A percentile compares a stretch with the other conserved stretches of the same genome.
Evolutionary conservation across 2,797 vertebrate genomes (phyloP).

Genomic region (Hylomyscus alleni): DNA sequence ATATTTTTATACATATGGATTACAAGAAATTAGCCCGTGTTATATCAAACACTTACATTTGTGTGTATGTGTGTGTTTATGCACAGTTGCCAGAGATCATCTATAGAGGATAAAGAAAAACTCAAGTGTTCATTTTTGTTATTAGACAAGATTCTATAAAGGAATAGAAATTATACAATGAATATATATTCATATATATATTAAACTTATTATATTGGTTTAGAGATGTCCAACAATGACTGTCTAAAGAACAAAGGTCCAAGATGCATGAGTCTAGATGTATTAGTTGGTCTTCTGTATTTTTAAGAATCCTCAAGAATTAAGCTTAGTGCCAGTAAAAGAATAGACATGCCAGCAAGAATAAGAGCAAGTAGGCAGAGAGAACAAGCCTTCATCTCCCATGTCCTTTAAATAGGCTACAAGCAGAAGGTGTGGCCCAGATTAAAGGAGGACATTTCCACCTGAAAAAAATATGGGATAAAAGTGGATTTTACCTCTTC

Average conservation of each 20-base stretch:
- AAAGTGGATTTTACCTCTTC: not conserved
- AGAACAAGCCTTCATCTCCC: not conserved
- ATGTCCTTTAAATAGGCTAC: not conserved
- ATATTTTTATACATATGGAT: not conserved
- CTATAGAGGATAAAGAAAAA: not conserved
- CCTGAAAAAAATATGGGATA: not conserved
- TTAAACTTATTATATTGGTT: not conserved
- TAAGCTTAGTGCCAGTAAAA: not conserved
- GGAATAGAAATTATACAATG: not conserved
- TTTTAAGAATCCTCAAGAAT: not conserved
- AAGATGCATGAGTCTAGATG: not conserved
- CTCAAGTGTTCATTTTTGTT: not conserved
- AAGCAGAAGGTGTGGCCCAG: not conserved
- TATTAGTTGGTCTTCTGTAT: not conserved
- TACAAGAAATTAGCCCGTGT: not conserved
- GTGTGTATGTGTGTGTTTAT: not conserved
- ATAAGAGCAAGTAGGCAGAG: not conserved
- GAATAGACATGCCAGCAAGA: too few species aligned
- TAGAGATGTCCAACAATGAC: not conserved
- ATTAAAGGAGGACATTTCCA: not conserved
- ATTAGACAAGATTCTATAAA: not conserved
- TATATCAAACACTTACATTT: not conserved
- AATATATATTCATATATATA: not conserved
- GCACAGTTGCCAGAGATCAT: not conserved
- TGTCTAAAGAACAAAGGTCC: too few species aligned